Conservation (phyloP, 2,113 vertebrate genomes). For the Naja naja region DNA sequence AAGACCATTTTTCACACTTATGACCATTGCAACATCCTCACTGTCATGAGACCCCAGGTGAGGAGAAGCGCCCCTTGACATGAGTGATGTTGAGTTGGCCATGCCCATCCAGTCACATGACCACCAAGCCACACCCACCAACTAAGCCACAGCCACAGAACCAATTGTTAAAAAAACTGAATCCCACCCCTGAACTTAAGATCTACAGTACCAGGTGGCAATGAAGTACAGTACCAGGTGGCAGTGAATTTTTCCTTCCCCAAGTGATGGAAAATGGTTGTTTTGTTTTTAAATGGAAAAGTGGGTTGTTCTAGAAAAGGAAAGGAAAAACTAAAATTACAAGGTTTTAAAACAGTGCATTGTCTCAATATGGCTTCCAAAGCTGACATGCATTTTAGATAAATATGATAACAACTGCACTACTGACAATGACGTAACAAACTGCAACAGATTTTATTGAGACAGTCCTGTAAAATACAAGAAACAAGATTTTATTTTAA, state of each 20-base stretch:
- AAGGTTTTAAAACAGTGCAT: background rate
- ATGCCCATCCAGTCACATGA: no score
- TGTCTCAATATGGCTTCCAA: no score
- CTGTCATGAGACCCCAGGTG: no score
- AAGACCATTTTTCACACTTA: no score
- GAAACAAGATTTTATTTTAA: background rate
- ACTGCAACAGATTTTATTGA: background rate
- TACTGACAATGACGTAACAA: background rate
- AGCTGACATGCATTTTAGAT: background rate
- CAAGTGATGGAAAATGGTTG: no score
- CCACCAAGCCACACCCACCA: no score
- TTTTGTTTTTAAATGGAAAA: background rate
- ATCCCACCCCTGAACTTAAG: background rate
- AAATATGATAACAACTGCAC: background rate
- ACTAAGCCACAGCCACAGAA: no score
- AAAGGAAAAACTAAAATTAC: background rate
- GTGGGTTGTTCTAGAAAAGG: background rate
- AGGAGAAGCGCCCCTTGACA: no score
- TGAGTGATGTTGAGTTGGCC: no score
- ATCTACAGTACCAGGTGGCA: background rate
- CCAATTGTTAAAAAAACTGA: no score
- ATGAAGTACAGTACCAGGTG: background rate
- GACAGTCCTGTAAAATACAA: background rate
- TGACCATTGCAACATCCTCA: no score
- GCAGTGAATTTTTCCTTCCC: background rate